Conservation (phyloP, 1,140 invertebrate genomes). For the Cylas formicarius region DNA sequence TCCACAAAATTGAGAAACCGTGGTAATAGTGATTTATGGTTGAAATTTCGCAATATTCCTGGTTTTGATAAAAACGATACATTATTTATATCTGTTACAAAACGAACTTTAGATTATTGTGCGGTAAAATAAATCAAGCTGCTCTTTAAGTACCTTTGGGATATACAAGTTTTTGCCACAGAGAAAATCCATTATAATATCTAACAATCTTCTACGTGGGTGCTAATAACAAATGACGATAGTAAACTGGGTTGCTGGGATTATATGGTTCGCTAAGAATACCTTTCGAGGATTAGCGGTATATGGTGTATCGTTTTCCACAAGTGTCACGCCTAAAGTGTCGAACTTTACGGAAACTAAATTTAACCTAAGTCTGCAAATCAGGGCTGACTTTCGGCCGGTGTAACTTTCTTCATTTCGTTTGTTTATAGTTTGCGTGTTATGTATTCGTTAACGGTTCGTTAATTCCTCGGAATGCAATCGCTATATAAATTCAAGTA, state of each 20-base stretch:
- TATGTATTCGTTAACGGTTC: conserved; percentile 6
- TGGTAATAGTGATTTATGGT: conserved; percentile 11
- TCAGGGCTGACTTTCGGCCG: too few relatives aligned
- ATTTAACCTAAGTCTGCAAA: too few relatives aligned
- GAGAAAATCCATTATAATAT: conserved; percentile 24
- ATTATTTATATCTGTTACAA: conserved; percentile 23
- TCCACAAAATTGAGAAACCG: conserved; percentile 19
- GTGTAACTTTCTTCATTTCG: conserved; percentile 7
- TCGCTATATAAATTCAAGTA: conserved; percentile 5
- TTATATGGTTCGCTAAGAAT: conserved; percentile 15
- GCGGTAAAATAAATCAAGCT: conserved; percentile 18
- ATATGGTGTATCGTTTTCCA: too few relatives aligned
- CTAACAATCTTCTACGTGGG: conserved; percentile 23
- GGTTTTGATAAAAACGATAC: conserved; percentile 12
- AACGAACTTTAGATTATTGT: conserved; percentile 17
- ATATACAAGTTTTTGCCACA: conserved; percentile 19
- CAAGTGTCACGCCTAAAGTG: too few relatives aligned
- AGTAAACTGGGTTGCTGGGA: conserved; percentile 18
- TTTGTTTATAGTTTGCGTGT: conserved; percentile 3
- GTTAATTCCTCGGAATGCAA: conserved; percentile 10
- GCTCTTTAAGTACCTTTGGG: conserved; percentile 22
- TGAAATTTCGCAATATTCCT: conserved; percentile 16
- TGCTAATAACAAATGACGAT: conserved; percentile 24
- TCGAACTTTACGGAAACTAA: too few relatives aligned
- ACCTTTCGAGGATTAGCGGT: background rate